A percentile compares a stretch with the other conserved stretches of the same genome.
phyloP scores from a whole-genome alignment of 2,113 vertebrate genomes.

The Malurus melanocephalus region DNA sequence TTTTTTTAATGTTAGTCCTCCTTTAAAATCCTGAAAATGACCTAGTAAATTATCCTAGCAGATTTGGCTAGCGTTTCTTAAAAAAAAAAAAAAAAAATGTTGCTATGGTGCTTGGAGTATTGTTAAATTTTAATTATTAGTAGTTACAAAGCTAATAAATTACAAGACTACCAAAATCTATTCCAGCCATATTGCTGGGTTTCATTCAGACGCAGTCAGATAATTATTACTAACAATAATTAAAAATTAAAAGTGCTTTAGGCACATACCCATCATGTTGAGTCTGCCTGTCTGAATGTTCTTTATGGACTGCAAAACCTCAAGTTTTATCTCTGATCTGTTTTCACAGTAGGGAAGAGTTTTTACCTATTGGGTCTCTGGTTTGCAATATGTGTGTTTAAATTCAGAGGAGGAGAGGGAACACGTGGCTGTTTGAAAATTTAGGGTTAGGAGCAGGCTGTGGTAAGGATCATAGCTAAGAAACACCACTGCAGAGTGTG shows the following conservation, averaged over 20 bases:
- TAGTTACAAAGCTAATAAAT: constrained; percentile 70
- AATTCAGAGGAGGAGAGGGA: neutral
- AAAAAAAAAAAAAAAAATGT: neutral
- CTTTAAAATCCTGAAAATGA: neutral
- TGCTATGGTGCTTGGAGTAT: constrained; percentile 33
- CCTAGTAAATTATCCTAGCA: neutral
- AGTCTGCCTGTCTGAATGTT: constrained; percentile 64
- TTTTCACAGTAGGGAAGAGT: neutral
- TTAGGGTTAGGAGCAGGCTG: neutral
- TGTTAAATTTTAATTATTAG: constrained; percentile 67
- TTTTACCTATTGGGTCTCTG: neutral
- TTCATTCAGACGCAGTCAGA: constrained; percentile 69
- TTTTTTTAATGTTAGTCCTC: neutral
- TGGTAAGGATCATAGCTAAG: neutral
- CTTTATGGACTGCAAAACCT: constrained; percentile 45
- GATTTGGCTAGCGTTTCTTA: constrained; percentile 2
- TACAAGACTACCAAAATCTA: constrained; percentile 53
- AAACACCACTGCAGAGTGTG: rapidly evolving
- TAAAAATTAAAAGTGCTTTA: constrained; percentile 78
- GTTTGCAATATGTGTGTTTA: neutral
- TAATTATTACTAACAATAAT: constrained; percentile 82
- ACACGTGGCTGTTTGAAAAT: neutral
- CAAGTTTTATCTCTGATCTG: neutral
- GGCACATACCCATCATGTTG: constrained; percentile 72
- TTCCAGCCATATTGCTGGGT: constrained; percentile 58